phyloP scores from a whole-genome alignment of 2,113 vertebrate species.

The Gnathonemus echidnorhynchus region DNA sequence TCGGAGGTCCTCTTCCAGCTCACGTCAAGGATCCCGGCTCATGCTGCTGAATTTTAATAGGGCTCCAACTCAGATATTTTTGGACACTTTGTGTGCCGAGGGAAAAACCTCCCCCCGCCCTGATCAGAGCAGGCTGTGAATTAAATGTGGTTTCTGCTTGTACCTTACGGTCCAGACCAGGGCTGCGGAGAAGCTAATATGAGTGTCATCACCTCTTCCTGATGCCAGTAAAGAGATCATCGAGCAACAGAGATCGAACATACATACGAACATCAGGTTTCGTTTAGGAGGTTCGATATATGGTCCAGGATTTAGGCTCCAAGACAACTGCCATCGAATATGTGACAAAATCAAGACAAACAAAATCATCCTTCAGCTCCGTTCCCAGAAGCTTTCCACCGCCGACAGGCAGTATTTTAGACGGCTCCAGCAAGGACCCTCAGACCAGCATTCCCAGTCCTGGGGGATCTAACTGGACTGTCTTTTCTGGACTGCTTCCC shows the following conservation, averaged over 20 bases:
- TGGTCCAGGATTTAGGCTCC: neutral
- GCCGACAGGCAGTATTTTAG: neutral
- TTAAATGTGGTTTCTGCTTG: neutral
- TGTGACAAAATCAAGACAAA: neutral
- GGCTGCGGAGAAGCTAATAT: neutral
- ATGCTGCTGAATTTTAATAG: neutral
- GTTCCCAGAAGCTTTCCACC: neutral
- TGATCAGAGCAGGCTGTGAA: neutral
- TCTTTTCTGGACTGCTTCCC: neutral
- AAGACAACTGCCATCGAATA: neutral
- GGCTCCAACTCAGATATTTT: neutral
- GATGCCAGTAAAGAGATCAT: neutral
- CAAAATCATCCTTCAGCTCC: neutral
- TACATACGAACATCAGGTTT: neutral
- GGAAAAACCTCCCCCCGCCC: neutral
- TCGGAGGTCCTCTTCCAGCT: neutral
- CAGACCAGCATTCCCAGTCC: neutral
- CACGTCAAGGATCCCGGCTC: neutral
- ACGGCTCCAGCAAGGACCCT: neutral
- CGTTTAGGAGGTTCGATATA: neutral
- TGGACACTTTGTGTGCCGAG: neutral
- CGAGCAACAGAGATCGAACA: neutral
- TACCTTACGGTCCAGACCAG: neutral
- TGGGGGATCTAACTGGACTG: neutral
- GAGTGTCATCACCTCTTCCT: neutral